A percentile compares a stretch with the other conserved stretches of the same genome.
phyloP scores from a whole-genome alignment of 2,113 vertebrate genomes.

The Nansenia antarctica region DNA sequence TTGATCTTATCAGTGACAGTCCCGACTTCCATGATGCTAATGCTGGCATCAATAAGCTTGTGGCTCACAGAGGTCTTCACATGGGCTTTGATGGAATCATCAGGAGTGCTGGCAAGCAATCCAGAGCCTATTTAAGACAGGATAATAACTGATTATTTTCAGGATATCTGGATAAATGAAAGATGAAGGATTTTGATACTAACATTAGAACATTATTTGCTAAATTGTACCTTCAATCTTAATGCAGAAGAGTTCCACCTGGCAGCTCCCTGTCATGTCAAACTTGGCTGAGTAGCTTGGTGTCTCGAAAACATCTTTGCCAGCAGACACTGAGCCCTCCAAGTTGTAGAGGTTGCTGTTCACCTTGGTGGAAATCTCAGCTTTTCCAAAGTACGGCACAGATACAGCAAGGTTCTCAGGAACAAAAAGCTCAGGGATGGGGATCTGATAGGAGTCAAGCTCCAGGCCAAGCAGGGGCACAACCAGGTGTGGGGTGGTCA shows the following conservation, averaged over 20 bases:
- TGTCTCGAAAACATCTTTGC: conserved; percentile 73
- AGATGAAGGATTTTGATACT: no score
- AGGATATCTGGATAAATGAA: background rate
- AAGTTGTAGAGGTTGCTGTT: conserved; percentile 90
- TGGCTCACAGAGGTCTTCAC: conserved; percentile 78
- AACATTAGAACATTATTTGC: no score
- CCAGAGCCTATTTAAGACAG: conserved; percentile 78
- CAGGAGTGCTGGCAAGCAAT: conserved; percentile 63
- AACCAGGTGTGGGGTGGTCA: conserved; percentile 76
- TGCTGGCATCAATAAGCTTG: conserved; percentile 78
- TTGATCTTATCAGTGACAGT: conserved; percentile 57
- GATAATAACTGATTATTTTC: background rate
- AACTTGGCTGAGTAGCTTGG: conserved; percentile 73
- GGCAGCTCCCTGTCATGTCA: conserved; percentile 73
- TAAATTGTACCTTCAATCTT: conserved; percentile 81
- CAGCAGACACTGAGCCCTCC: conserved; percentile 75
- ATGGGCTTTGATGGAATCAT: conserved; percentile 66
- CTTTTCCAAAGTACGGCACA: conserved; percentile 81
- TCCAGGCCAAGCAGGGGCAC: conserved; percentile 78
- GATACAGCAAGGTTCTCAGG: conserved; percentile 73
- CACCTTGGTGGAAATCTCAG: conserved; percentile 80
- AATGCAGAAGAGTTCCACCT: conserved; percentile 82
- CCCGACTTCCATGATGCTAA: conserved; percentile 70
- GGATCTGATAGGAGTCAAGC: conserved; percentile 74
- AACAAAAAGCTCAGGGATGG: conserved; percentile 78